These are phyloP conservation scores for Hirundichthys speculiger DNA, from an alignment of 2,113 vertebrate genomes.

Conservation along the genomic window DNA sequence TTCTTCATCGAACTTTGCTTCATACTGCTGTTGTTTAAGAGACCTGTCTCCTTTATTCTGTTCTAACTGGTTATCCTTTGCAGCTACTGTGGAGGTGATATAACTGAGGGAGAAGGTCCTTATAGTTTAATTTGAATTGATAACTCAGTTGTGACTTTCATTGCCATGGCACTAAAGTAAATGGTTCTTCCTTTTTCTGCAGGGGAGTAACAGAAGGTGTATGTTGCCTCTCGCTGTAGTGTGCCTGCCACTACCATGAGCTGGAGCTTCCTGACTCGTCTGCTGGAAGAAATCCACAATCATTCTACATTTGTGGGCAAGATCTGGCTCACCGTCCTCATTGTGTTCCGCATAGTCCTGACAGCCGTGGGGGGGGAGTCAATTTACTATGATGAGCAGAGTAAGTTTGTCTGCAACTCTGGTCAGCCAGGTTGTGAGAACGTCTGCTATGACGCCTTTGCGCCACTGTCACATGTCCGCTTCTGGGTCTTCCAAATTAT, in stretches of 20 bases:
- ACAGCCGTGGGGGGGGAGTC: constrained; percentile 94
- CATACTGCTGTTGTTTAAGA: no score
- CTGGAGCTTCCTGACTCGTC: constrained; percentile 95
- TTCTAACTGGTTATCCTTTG: no score
- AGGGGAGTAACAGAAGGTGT: constrained; percentile 46
- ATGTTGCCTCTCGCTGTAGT: constrained; percentile 31
- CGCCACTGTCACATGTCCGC: constrained; percentile 92
- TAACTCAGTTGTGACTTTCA: neutral
- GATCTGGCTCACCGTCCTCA: constrained; percentile 92
- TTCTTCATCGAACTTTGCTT: no score
- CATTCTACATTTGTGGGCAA: constrained; percentile 97
- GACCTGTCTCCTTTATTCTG: no score
- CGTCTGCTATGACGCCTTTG: constrained; percentile 92
- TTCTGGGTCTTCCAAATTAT: constrained; percentile 99
- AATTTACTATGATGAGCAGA: constrained; percentile 96
- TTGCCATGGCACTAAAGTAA: neutral
- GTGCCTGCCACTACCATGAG: constrained; percentile 83
- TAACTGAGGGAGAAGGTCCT: no score
- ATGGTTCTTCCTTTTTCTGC: constrained; percentile 33
- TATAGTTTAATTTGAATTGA: neutral
- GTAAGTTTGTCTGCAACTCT: constrained; percentile 95
- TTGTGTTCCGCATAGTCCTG: constrained; percentile 94
- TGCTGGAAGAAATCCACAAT: constrained; percentile 97
- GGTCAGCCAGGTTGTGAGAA: constrained; percentile 94
- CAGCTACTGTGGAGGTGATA: no score